Evolutionary conservation across 2,797 vertebrate species (phyloP), one percentile per base, ranked within the genome.

Genomic region (Argentina silus): DNA sequence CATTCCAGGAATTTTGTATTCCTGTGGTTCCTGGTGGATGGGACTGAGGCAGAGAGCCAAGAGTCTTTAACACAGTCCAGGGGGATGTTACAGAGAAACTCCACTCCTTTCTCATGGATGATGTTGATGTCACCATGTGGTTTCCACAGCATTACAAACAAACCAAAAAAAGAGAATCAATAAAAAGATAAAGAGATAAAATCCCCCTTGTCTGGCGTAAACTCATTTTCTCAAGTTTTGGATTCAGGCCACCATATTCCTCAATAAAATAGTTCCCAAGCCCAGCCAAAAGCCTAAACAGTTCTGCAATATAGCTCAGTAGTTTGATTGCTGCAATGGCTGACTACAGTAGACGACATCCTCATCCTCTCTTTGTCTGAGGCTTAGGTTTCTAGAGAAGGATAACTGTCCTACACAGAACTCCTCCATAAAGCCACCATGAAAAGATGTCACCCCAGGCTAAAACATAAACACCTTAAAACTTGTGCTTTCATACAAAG

Each of bases 111-210:
- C 51, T 56, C 50, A 15, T 67, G 62, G 36, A 67, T 76, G 67
- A 76, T 71, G 63, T 71, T 76, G 56, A 71, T 60, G 74, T 76
- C 74, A 64, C 63, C 17, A 63, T 76, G 74, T 60, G 74, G 62
- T 60, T 76, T 75, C 57, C 62, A 48, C 47, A 70, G 45, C 70
- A 56, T 70, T 76, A 63, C 63, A 48, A 62, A 36, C 2, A 36
- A 36, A 36, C 2, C 1, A 36, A 36, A 36, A 36, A 36, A 36
- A 36, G 27, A 36, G 27, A 36, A 36, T 36, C 27, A 36, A 36
- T 36, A 36, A 36, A 36, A 59, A 21, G 19, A 59, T 59, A 21
- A n/a, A n/a, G 56, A 11, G 56, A 59, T 10, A 59, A 21, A 3
- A 10, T 59, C 21, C 7, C 56, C 56, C 23, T 59, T 17, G 56